Evolutionary conservation across 1,140 invertebrate genomes (phyloP).

Genomic region (Meloidogyne hapla): DNA sequence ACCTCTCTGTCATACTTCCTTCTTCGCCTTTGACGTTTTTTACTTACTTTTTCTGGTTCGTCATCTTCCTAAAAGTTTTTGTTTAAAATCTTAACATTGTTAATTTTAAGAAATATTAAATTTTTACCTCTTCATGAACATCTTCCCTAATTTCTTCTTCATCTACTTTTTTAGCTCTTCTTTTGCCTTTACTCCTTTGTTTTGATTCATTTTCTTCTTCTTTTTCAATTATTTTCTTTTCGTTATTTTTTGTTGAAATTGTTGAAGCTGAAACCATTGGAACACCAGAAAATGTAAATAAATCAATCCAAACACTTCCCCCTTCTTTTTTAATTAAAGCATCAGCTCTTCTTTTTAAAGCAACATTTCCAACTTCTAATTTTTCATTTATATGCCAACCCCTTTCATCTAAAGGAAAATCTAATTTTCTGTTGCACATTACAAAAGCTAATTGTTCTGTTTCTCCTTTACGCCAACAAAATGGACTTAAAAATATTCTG

Average conservation of each 20-base stretch:
- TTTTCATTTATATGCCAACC: neutral
- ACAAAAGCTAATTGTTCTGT: conserved; percentile 3
- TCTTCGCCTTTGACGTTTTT: neutral
- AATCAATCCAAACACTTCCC: neutral
- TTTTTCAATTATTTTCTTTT: neutral
- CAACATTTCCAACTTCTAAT: neutral
- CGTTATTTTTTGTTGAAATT: neutral
- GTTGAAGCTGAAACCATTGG: neutral
- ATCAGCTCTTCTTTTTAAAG: neutral
- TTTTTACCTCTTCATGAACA: too few species aligned
- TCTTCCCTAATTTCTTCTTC: neutral
- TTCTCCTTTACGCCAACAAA: neutral
- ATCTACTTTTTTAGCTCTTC: neutral
- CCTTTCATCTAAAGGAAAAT: conserved; percentile 1
- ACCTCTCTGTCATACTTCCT: conserved; percentile 1
- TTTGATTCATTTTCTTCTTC: neutral
- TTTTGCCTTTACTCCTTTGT: neutral
- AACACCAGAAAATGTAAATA: neutral
- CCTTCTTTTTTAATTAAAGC: neutral
- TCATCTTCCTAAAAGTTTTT: neutral
- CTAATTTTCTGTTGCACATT: conserved; percentile 1
- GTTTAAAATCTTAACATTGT: neutral
- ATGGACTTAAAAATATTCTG: conserved; percentile 1
- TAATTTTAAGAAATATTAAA: neutral
- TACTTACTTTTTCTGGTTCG: neutral